Base-by-base conservation (phyloP, 2,113 vertebrate species). In the Archocentrus centrarchus region DNA sequence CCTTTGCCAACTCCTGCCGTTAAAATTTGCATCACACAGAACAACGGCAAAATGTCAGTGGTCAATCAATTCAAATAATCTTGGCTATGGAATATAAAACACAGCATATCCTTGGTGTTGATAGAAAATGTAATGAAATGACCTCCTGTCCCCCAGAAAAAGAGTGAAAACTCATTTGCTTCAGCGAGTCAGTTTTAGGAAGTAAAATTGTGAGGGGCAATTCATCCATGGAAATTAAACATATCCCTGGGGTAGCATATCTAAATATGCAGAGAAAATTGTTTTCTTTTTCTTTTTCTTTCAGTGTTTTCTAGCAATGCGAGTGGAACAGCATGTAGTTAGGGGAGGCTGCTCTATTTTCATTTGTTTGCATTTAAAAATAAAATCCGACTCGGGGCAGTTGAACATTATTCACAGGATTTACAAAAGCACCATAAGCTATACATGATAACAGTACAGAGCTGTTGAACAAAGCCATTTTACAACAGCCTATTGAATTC, bases 11-110 rank as follows among this genome's bases (percentile, higher is more conserved):
- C 90, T 93, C 89, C 84, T 86, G 32, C 76, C 85, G 75, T 83
- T 87, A 57, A 90, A 87, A 95, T 95, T 93, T 94, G 91, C 94
- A 96, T 95, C 92, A 92, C 86, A 95, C 83, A 80, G 73, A 90
- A 91, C 85, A 88, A 88, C 83, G 81, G 91, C 73, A 80, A 96
- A 96, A 96, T 96, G 94, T 93, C 93, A 96, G 79, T 84, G 90
- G 91, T 93, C 94, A 93, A 94, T 95, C 93, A 95, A 86, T 89
- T 93, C 85, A 92, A 86, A 92, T 89, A 92, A 92, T 93, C 90
- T 85, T 64, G 73, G 89, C 81, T 37, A 83, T 59, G 66, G 90
- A 93, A 93, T 93, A 88, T 91, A 90, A 94, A 93, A 80, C 83
- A 62, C 64, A 83, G 83, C 79, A 83, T 80, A 90, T 61, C 85